phyloP scores from a whole-genome alignment of 92 coral and sea anemone genomes.

The Parazoanthus darwini region DNA sequence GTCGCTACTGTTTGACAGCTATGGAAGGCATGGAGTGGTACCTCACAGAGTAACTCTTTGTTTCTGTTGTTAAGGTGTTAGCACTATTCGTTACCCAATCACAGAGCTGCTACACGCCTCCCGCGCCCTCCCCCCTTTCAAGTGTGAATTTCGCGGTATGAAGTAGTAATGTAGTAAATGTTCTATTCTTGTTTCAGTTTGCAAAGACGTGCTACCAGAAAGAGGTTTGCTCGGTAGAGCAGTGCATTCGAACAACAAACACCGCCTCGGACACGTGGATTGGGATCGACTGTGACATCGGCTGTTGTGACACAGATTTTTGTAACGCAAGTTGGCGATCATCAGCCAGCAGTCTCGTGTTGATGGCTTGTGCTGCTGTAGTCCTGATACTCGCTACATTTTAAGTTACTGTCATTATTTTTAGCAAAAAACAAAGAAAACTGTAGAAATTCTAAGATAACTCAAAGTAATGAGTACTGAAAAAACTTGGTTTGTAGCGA shows the following conservation, averaged over 20 bases:
- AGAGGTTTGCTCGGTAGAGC: conserved; percentile 3
- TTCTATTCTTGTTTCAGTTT: conserved; percentile 4
- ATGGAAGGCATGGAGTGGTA: too few species aligned
- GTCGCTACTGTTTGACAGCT: too few species aligned
- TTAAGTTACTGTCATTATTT: background rate
- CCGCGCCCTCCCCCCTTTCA: background rate
- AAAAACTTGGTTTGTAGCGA: too few species aligned
- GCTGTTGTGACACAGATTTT: conserved; percentile 2
- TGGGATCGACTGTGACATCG: conserved; percentile 13
- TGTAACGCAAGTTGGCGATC: background rate
- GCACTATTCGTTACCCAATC: too few species aligned
- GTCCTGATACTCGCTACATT: background rate
- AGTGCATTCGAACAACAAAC: background rate
- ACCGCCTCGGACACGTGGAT: conserved; percentile 8
- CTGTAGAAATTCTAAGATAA: too few species aligned
- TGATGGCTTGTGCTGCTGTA: background rate
- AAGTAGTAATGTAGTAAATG: background rate
- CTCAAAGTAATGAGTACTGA: too few species aligned
- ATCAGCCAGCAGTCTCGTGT: background rate
- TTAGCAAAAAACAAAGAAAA: too few species aligned
- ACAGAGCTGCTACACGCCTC: too few species aligned
- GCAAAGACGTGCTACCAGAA: conserved; percentile 6
- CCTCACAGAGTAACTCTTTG: too few species aligned
- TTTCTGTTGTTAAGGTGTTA: too few species aligned
- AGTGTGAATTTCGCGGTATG: background rate